Evolutionary conservation across 2,888 invertebrate species (phyloP).

Genomic region (Cartodere bifasciata): DNA sequence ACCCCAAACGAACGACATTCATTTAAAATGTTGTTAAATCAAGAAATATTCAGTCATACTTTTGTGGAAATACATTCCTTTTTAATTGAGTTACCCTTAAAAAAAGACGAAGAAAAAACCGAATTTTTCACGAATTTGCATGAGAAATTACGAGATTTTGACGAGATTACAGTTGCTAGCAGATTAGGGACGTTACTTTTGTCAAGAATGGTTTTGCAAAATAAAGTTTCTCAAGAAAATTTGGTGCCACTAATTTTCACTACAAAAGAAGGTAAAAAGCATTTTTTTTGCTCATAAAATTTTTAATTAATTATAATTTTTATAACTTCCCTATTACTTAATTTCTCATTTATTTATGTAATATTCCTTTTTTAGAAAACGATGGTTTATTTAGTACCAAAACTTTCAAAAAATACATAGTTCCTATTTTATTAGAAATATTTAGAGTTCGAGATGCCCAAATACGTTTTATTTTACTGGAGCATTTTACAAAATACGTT

Average conservation of each 20-base stretch:
- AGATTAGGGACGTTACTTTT: constrained; percentile 66
- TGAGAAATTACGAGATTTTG: constrained; percentile 54
- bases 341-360: constrained; percentile 11
- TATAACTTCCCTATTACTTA: constrained; percentile 5
- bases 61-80: constrained; percentile 76
- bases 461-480: constrained; percentile 63
- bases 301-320: constrained; percentile 5
- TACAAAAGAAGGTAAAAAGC: constrained; percentile 50
- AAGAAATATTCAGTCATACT: constrained; percentile 74
- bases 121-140: constrained; percentile 64
- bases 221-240: constrained; percentile 62
- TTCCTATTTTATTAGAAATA: constrained; percentile 65
- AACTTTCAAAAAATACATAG: constrained; percentile 59
- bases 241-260: constrained; percentile 59
- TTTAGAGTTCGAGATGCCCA: constrained; percentile 79
- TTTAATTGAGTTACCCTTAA: constrained; percentile 68
- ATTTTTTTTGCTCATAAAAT: background rate
- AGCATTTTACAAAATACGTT: constrained; percentile 65
- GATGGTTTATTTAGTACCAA: constrained; percentile 52
- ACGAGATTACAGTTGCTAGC: constrained; percentile 70
- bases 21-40: constrained; percentile 50
- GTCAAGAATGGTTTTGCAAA: constrained; percentile 74
- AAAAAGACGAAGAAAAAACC: constrained; percentile 61
- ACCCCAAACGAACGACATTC: constrained; percentile 53
- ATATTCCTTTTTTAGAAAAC: constrained; percentile 18